Conservation (phyloP, 1,140 invertebrate species). For the Lucilia cuprina region DNA sequence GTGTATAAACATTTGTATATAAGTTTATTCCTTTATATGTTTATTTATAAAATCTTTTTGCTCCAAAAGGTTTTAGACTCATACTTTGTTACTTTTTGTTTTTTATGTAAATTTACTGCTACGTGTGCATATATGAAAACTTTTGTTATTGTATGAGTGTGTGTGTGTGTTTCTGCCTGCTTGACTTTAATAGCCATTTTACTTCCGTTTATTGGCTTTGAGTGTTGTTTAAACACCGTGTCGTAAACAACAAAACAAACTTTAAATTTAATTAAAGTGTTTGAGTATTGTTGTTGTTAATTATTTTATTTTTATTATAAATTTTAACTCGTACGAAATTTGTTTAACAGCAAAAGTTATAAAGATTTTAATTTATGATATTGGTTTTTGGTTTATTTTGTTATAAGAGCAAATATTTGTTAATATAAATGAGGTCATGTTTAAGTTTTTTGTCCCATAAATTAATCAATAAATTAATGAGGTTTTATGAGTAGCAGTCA, state of each 20-base stretch:
- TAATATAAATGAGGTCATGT: neutral
- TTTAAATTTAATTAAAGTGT: constrained; percentile 3
- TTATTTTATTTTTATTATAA: neutral
- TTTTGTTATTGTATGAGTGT: too few relatives aligned
- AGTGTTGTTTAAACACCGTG: constrained; percentile 11
- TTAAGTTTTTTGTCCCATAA: neutral
- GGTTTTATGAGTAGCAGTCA: too few relatives aligned
- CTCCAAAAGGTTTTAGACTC: neutral
- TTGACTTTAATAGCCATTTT: neutral
- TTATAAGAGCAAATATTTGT: neutral
- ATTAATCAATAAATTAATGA: too few relatives aligned
- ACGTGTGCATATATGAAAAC: neutral
- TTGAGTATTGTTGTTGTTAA: neutral
- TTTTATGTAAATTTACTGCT: neutral
- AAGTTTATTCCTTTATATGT: too few relatives aligned
- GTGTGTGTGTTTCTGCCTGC: neutral
- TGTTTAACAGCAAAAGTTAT: neutral
- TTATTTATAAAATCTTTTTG: neutral
- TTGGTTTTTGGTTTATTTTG: neutral
- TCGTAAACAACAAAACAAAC: constrained; percentile 5
- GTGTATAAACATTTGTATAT: neutral
- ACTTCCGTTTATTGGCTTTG: constrained; percentile 10
- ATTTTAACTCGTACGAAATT: neutral
- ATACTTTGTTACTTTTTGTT: neutral
- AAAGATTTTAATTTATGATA: neutral